Evolutionary conservation across 2,113 vertebrate species (phyloP).

Genomic region (Pygoscelis antarcticus): DNA sequence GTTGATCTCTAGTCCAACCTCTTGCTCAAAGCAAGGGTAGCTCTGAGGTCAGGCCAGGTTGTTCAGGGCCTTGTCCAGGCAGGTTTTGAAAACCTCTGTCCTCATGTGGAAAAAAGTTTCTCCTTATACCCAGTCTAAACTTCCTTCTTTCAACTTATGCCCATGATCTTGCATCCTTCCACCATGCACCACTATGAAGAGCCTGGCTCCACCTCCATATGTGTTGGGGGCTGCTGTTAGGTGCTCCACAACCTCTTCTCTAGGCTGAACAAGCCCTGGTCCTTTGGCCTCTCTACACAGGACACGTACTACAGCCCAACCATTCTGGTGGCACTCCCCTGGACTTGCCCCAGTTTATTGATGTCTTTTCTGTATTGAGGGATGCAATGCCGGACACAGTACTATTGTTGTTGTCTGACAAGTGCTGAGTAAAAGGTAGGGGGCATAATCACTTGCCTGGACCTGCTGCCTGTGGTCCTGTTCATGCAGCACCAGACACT

Average conservation of each 20-base stretch:
- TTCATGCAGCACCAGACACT: neutral
- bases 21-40: neutral
- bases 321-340: neutral
- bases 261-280: neutral
- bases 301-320: neutral
- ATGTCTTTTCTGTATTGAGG: neutral
- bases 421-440: neutral
- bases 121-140: neutral
- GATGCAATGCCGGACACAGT: neutral
- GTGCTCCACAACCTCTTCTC: neutral
- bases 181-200: neutral
- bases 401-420: neutral
- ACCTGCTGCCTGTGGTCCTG: neutral
- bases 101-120: neutral
- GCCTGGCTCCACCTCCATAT: neutral
- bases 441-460: neutral
- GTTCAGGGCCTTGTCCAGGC: neutral
- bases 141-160: neutral
- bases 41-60: neutral
- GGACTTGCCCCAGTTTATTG: neutral
- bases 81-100: neutral
- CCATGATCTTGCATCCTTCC: neutral
- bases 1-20: neutral
- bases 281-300: neutral
- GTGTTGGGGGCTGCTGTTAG: rapidly evolving